Evolutionary conservation across 2,113 vertebrate species (phyloP).

Genomic region (Barnardius zonarius): DNA sequence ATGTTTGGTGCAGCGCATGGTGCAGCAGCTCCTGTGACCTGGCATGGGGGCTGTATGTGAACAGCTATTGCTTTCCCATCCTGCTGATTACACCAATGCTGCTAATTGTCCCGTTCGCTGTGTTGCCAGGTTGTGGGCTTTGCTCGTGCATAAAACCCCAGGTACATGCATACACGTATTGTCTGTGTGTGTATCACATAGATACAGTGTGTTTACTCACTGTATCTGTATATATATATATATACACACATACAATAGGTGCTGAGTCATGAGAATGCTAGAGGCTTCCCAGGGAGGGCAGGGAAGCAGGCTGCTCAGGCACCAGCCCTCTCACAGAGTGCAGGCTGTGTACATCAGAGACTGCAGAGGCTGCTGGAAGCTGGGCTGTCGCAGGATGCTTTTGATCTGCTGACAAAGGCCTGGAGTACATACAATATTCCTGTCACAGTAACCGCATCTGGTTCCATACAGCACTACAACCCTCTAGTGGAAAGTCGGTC

Average conservation of each 20-base stretch:
- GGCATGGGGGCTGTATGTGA: accelerated
- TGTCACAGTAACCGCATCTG: background rate
- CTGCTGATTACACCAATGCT: background rate
- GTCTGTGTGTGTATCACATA: background rate
- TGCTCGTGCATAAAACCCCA: accelerated
- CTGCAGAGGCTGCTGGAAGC: slow-evolving; percentile 13
- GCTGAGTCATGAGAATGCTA: background rate
- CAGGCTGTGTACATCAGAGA: slow-evolving; percentile 14
- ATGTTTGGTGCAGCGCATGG: accelerated
- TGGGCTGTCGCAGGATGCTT: background rate
- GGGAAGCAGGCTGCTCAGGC: background rate
- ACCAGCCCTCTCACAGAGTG: background rate
- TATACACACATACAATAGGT: background rate
- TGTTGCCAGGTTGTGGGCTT: background rate
- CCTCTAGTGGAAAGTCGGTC: slow-evolving; percentile 34
- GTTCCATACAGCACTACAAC: slow-evolving; percentile 46
- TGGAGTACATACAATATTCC: background rate
- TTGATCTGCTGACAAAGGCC: slow-evolving; percentile 53
- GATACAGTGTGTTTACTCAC: background rate
- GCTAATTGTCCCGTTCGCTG: accelerated
- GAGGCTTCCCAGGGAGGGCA: background rate
- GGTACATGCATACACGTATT: background rate
- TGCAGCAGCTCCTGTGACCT: background rate
- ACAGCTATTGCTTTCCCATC: accelerated
- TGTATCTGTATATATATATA: background rate